Conservation (phyloP, 2,797 vertebrate genomes). For the Chanos chanos region DNA sequence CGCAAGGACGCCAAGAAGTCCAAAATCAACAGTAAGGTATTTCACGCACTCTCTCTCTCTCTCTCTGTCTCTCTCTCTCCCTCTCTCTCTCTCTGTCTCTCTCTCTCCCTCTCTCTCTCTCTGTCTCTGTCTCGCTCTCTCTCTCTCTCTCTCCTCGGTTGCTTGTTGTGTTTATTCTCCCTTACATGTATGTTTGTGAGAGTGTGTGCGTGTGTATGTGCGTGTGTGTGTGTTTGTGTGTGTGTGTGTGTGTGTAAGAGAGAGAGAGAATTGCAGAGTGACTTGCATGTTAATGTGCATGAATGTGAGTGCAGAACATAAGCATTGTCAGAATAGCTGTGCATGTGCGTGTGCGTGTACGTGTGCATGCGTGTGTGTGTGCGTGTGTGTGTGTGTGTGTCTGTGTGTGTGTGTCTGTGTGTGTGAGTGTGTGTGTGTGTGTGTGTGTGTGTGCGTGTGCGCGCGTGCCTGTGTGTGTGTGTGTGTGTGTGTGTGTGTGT, state of each 20-base stretch:
- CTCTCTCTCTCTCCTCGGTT: slow-evolving; percentile 19
- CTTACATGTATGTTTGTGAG: neutral
- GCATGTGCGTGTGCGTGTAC: slow-evolving; percentile 7
- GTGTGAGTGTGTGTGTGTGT: neutral
- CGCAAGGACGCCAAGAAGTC: slow-evolving; percentile 64
- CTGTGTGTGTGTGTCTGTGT: slow-evolving; percentile 12
- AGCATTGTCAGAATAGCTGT: neutral
- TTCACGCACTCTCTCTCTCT: slow-evolving; percentile 22
- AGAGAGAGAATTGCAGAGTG: too few species aligned
- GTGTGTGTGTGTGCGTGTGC: slow-evolving; percentile 15
- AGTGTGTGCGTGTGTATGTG: slow-evolving; percentile 9
- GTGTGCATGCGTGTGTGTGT: slow-evolving; percentile 8
- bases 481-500: slow-evolving; percentile 3
- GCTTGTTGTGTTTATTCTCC: slow-evolving; percentile 6
- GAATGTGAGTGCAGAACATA: neutral
- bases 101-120: slow-evolving; percentile 13
- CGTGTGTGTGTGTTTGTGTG: slow-evolving; percentile 1
- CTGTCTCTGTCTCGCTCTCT: slow-evolving; percentile 45
- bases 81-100: slow-evolving; percentile 12
- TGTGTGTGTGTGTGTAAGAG: slow-evolving; percentile 14
- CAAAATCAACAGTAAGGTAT: slow-evolving; percentile 81
- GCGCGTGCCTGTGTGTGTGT: slow-evolving; percentile 1
- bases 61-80: slow-evolving; percentile 43
- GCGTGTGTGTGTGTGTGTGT: slow-evolving; percentile 2
- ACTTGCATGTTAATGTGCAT: slow-evolving; percentile 10